Conservation (phyloP, 2,797 vertebrate species). For the Steatocranus sp. region DNA sequence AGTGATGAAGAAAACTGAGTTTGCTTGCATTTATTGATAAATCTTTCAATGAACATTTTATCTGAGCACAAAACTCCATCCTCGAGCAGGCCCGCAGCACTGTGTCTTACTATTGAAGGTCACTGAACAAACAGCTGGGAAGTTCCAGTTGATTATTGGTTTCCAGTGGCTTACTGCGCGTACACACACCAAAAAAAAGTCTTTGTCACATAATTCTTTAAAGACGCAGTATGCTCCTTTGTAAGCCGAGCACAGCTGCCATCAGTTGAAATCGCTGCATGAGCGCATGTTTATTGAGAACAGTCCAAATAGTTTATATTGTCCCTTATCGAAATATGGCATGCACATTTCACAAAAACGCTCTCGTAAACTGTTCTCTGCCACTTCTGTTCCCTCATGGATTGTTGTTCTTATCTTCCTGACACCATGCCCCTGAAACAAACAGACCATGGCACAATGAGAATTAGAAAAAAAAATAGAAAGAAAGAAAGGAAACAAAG, state of each 20-base stretch:
- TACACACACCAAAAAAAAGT: not conserved
- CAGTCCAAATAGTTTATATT: slow-evolving; percentile 54
- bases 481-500: slow-evolving; percentile 16
- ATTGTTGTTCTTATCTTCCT: slow-evolving; percentile 67
- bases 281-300: slow-evolving; percentile 39
- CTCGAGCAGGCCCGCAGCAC: not conserved
- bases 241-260: not conserved
- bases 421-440: slow-evolving; percentile 58
- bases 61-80: not conserved
- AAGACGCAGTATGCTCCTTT: not conserved
- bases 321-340: slow-evolving; percentile 58
- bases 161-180: not conserved
- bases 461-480: slow-evolving; percentile 4
- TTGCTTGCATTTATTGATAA: not conserved
- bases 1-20: not conserved
- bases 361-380: slow-evolving; percentile 51
- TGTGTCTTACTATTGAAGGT: not conserved
- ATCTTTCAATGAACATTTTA: not conserved
- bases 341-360: slow-evolving; percentile 38
- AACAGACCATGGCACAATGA: slow-evolving; percentile 55
- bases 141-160: not conserved
- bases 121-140: not conserved
- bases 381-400: slow-evolving; percentile 26
- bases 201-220: not conserved
- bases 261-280: not conserved